A percentile compares a stretch with the other conserved stretches of the same genome.
These are phyloP conservation scores for Cervus canadensis DNA, from an alignment of 2,113 vertebrate species.

Conservation along the genomic window DNA sequence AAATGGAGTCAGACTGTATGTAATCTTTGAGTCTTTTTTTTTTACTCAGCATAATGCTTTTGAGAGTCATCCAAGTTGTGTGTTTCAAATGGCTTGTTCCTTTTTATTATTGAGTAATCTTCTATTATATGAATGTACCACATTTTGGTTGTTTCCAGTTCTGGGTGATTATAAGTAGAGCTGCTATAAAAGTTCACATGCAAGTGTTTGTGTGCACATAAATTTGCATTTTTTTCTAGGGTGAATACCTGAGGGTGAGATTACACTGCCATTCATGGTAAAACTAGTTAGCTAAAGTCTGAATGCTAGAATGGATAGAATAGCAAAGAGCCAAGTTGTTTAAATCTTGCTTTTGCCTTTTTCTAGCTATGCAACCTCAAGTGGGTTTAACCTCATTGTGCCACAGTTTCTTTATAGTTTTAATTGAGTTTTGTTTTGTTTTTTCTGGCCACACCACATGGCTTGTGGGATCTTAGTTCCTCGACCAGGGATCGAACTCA, in stretches of 20 bases:
- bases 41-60: not conserved
- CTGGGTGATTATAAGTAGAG: slow-evolving; percentile 4
- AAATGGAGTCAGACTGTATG: not conserved
- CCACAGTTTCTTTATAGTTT: not conserved
- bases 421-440: not conserved
- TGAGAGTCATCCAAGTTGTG: slow-evolving; percentile 18
- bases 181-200: slow-evolving; percentile 15
- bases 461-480: not conserved
- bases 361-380: not conserved
- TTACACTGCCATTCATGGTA: not conserved
- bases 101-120: slow-evolving; percentile 21
- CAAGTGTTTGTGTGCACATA: slow-evolving; percentile 7
- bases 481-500: not conserved
- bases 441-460: not conserved
- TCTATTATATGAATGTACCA: not conserved
- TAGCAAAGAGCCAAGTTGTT: slow-evolving; percentile 16
- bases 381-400: slow-evolving; percentile 27
- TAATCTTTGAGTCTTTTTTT: slow-evolving; percentile 21
- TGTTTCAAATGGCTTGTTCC: not conserved
- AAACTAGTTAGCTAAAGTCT: slow-evolving; percentile 15
- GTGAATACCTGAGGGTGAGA: not conserved
- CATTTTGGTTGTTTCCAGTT: slow-evolving; percentile 17
- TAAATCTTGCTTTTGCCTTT: not conserved
- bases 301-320: slow-evolving; percentile 21
- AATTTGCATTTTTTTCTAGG: slow-evolving; percentile 37